phyloP scores from a whole-genome alignment of 2,797 vertebrate species.

The Otus scops region DNA sequence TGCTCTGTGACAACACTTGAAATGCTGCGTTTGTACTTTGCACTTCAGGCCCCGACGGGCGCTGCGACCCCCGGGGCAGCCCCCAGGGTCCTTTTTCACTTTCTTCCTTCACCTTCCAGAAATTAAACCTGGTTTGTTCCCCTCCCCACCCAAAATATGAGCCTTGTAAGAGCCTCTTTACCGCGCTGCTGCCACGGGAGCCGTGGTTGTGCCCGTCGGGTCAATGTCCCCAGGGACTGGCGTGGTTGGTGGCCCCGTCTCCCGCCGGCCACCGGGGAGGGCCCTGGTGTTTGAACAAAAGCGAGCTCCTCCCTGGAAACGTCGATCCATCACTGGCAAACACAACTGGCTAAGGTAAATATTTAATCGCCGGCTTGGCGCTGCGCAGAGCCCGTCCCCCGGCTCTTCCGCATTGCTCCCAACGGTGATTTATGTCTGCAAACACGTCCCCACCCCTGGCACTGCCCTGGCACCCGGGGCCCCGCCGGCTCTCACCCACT shows the following conservation, averaged over 20 bases:
- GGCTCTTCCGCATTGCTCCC: conserved; percentile 35
- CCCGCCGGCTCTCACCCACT: not conserved
- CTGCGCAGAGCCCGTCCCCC: not conserved
- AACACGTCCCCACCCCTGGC: conserved; percentile 19
- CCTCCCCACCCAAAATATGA: not conserved
- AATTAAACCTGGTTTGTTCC: conserved; percentile 24
- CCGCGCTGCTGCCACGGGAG: accelerated
- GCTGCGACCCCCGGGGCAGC: not conserved
- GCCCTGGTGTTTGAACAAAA: not conserved
- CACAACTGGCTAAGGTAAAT: conserved; percentile 44
- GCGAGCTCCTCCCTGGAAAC: conserved; percentile 37
- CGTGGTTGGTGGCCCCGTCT: not conserved
- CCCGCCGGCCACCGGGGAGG: not conserved
- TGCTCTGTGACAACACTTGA: not conserved
- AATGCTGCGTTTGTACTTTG: conserved; percentile 26
- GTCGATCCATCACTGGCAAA: conserved; percentile 20
- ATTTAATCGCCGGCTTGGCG: conserved; percentile 56
- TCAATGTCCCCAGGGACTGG: not conserved
- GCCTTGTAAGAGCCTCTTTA: not conserved
- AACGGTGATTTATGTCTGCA: not conserved
- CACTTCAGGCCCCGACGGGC: not conserved
- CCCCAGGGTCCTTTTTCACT: not conserved
- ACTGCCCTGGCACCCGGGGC: not conserved
- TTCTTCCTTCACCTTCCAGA: not conserved
- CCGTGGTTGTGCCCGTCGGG: accelerated